Evolutionary conservation across 2,797 vertebrate genomes (phyloP), one percentile per base, ranked within the genome.

Genomic region (Podarcis lilfordi): DNA sequence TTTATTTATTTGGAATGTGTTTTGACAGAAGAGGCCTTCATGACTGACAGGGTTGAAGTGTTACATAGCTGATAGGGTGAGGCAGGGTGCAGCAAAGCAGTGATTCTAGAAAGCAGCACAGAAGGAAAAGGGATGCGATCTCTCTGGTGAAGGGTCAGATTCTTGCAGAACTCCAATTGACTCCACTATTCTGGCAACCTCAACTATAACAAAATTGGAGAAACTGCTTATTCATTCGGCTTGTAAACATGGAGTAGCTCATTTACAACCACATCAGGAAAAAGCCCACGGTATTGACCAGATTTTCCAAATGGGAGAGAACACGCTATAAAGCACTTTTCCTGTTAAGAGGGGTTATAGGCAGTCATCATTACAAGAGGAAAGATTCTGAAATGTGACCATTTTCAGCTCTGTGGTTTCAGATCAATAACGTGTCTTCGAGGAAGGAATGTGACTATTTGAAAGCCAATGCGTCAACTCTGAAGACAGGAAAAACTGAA

Each of bases 351-450:
- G 29, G 45, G 55, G n/a, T 35, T 37, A 85, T 85, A 80, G 79
- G 88, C 80, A 82, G 86, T 74, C 77, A 91, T 76, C 77, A 91
- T 90, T 84, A 92, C 76, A 89, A 86, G 92, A 91, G 50, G 75
- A 90, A 88, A 84, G 86, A 55, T 86, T 50, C 19, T 91, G 93
- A 93, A 92, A 91, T 92, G 92, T 19, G 61, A 94, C 80, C 78
- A 66, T 29, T 89, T 94, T 93, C 91, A 94, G 74, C 75, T 92
- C 61, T 91, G 85, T 85, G 89, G 84, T 92, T 95, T 91, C 89
- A 93, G 87, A 96, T 95, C 96, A 95, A 95, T 95, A 95, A 59
- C 37, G 90, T 89, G 81, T 89, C 86, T 92, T 94, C 86, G 92
- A 94, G 43, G 25, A 94, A 93, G 87, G 91, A 92, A 86, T 90